Evolutionary conservation across 1,140 invertebrate species (phyloP).

Genomic region (Drosophila malerkotliana): DNA sequence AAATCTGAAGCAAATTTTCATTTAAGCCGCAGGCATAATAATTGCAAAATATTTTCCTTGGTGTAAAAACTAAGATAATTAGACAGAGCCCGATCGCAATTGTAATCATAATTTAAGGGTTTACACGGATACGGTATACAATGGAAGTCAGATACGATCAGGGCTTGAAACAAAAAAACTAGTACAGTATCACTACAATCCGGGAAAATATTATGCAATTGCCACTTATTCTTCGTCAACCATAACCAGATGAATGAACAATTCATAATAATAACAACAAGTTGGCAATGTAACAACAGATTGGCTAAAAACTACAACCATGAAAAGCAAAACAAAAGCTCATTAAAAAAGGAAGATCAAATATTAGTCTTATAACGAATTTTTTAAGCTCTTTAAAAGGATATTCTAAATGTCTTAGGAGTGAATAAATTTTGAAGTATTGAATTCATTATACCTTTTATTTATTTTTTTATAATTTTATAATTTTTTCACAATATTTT

Average conservation of each 20-base stretch:
- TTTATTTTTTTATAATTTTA: neutral
- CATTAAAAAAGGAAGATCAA: neutral
- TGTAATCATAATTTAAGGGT: constrained; percentile 10
- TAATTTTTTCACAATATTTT: neutral
- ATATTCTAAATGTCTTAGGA: neutral
- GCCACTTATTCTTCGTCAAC: constrained; percentile 18
- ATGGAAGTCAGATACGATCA: constrained; percentile 8
- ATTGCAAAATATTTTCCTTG: constrained; percentile 6
- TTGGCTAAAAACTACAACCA: constrained; percentile 46
- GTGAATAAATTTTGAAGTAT: neutral
- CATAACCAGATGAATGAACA: constrained; percentile 15
- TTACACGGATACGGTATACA: neutral
- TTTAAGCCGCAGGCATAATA: neutral
- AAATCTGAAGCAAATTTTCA: constrained; percentile 13
- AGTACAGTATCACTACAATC: constrained; percentile 52
- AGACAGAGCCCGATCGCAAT: constrained; percentile 1
- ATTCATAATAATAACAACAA: constrained; percentile 34
- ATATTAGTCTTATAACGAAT: neutral
- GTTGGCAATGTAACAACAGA: constrained; percentile 43
- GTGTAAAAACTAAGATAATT: constrained; percentile 9
- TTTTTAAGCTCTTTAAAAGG: neutral
- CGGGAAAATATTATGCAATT: constrained; percentile 51
- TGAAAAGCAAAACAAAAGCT: constrained; percentile 29
- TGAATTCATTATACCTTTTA: neutral
- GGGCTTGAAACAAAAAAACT: constrained; percentile 15